A percentile compares a stretch with the other conserved stretches of the same genome.
phyloP scores from a whole-genome alignment of 2,113 vertebrate genomes.

The Cyphomyrus plagiostoma region DNA sequence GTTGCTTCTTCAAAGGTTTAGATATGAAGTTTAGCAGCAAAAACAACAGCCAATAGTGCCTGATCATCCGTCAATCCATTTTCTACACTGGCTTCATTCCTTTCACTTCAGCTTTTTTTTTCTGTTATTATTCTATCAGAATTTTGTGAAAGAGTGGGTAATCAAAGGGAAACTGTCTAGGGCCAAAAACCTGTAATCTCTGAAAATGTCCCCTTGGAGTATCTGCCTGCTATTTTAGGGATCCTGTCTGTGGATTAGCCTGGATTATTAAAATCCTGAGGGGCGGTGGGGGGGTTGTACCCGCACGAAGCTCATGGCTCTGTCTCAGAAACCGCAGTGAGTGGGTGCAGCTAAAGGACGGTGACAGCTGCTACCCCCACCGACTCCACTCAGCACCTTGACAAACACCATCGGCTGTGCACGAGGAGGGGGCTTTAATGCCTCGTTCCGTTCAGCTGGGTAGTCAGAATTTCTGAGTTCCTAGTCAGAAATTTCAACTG shows the following conservation, averaged over 20 bases:
- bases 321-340: conserved; percentile 53
- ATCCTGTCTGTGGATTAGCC: conserved; percentile 23
- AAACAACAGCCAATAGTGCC: neutral
- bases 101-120: neutral
- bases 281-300: conserved; percentile 1
- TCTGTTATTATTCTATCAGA: neutral
- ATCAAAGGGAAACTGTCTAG: neutral
- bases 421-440: neutral
- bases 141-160: neutral
- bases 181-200: neutral
- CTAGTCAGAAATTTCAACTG: neutral
- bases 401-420: neutral
- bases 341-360: conserved; percentile 56
- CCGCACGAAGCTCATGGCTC: conserved; percentile 35
- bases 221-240: neutral
- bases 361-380: neutral
- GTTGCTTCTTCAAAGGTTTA: neutral
- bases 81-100: neutral
- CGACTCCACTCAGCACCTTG: neutral
- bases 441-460: neutral
- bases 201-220: neutral
- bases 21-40: neutral
- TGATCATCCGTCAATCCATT: neutral
- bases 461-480: neutral
- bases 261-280: conserved; percentile 18